Base-by-base conservation (phyloP, 2,113 vertebrate species). In the Aix galericulata region DNA sequence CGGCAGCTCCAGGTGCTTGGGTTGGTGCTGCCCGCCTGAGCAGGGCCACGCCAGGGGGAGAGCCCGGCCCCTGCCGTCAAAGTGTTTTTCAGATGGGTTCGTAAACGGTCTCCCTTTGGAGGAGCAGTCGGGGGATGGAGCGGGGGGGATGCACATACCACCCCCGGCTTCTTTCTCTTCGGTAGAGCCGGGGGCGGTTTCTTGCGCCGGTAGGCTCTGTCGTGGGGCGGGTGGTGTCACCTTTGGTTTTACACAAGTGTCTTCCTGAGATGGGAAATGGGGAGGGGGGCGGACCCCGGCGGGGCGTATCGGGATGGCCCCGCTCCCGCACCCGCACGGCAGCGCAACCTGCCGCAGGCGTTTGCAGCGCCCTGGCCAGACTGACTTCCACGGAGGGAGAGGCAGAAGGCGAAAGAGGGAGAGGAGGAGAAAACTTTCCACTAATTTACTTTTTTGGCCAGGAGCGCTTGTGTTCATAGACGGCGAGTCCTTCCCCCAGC, bases 401-500 rank as follows among this genome's bases (percentile, higher is more conserved):
- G 92, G 80, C 32, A 63, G 58, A 82, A 91, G 83, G 52, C 62
- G 66, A 67, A 62, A 90, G 82, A 56, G 40, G 34, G 82, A 93
- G 72, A 84, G 86, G 86, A 88, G 86, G 92, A 89, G 85, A 94
- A 93, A 97, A 92, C 93, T 94, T 95, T 89, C 95, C 93, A 87
- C 91, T 84, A 75, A 62, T 84, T 75, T 56, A 73, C 67, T 90
- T 82, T 92, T 92, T 86, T 90, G 94, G 87, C 74, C 53, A 48
- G 67, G 72, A 82, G 55, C 22, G 79, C 69, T 50, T 40, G 82
- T 63, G 91, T 82, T 87, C 82, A 63, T 15, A 72, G 85, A 71
- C 48, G 25, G 74, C 36, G 74, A 87, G 88, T 68, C 85, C 85
- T 89, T 48, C 94, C 95, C 82, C 32, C 38, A 31, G 69, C 74